phyloP scores from a whole-genome alignment of 2,797 vertebrate genomes.

The Pogonophryne albipinna region DNA sequence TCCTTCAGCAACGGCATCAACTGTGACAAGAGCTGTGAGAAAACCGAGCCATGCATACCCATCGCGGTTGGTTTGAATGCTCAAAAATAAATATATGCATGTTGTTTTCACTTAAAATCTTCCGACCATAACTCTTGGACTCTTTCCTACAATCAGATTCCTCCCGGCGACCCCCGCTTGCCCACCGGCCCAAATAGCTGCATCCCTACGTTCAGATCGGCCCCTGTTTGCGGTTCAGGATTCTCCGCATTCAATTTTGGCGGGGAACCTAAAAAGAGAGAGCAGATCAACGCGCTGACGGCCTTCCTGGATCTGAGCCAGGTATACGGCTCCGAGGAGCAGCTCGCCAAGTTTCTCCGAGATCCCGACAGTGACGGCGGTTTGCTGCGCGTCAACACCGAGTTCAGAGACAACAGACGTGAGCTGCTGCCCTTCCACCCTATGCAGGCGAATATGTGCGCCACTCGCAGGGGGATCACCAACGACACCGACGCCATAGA shows the following conservation, averaged over 20 bases:
- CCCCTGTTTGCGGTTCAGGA: slow-evolving; percentile 83
- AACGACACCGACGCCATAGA: slow-evolving; percentile 68
- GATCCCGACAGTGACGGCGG: slow-evolving; percentile 82
- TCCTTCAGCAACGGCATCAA: slow-evolving; percentile 83
- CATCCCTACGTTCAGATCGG: slow-evolving; percentile 87
- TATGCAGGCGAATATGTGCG: slow-evolving; percentile 77
- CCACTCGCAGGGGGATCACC: slow-evolving; percentile 82
- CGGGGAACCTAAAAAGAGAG: slow-evolving; percentile 64
- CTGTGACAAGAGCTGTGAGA: slow-evolving; percentile 84
- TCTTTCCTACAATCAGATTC: slow-evolving; percentile 80
- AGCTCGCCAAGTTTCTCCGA: slow-evolving; percentile 80
- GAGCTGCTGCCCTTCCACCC: slow-evolving; percentile 86
- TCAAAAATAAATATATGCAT: neutral
- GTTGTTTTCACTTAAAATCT: slow-evolving; percentile 1
- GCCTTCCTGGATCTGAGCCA: slow-evolving; percentile 89
- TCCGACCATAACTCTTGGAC: neutral
- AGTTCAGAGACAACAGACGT: slow-evolving; percentile 81
- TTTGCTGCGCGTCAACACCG: slow-evolving; percentile 85
- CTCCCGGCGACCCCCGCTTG: slow-evolving; percentile 80
- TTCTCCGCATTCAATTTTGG: slow-evolving; percentile 78
- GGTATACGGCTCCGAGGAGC: slow-evolving; percentile 86
- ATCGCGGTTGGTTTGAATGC: slow-evolving; percentile 77
- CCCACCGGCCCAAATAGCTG: slow-evolving; percentile 75
- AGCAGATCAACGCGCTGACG: slow-evolving; percentile 91
- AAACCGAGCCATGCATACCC: slow-evolving; percentile 86